Evolutionary conservation across 2,888 invertebrate species (phyloP), one percentile per base, ranked within the genome.

Genomic region (Norana najaformis): DNA sequence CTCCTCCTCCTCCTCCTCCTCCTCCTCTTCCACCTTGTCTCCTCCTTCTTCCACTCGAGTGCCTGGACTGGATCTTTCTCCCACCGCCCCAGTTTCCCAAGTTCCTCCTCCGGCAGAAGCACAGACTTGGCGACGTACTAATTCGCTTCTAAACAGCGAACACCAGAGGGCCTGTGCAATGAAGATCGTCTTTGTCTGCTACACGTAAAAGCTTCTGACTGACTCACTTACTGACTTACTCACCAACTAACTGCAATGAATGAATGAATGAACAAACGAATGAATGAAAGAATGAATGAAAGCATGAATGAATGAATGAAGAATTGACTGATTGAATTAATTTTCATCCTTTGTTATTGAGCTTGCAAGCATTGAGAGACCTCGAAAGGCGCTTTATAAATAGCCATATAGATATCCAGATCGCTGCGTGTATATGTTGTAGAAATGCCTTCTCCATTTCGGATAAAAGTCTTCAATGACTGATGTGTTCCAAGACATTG

Each of bases 401-500:
- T 69, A 69, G 69, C 69, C 69, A n/a, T 8, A 30, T 69, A n/a
- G 69, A 69, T n/a, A 69, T 69, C 69, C 69, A 69, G 30, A 69
- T 69, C 30, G 69, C n/a, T 69, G 30, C n/a, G 69, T 69, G 69
- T 69, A 47, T 23, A 23, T 47, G 69, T n/a, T 69, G 30, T 8
- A 69, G 69, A 30, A 69, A 69, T 69, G 69, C 30, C 8, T 69
- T 69, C 69, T 16, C n/a, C 69, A 11, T 13, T 13, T 69, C 69
- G 0, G 69, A 69, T 69, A 69, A n/a, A n/a, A 69, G 69, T 69
- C n/a, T n/a, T 69, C 69, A 69, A 69, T 69, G 69, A 69, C 30
- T 69, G 69, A 69, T 69, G 69, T n/a, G n/a, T n/a, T 30, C 69
- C 69, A 69, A 69, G 69, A 69, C 69, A 69, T 69, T n/a, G 69